Percentiles rank a stretch among this genome's conserved stretches.
Conservation (phyloP, 2,888 invertebrate species). For the Drosophila subquinaria region DNA sequence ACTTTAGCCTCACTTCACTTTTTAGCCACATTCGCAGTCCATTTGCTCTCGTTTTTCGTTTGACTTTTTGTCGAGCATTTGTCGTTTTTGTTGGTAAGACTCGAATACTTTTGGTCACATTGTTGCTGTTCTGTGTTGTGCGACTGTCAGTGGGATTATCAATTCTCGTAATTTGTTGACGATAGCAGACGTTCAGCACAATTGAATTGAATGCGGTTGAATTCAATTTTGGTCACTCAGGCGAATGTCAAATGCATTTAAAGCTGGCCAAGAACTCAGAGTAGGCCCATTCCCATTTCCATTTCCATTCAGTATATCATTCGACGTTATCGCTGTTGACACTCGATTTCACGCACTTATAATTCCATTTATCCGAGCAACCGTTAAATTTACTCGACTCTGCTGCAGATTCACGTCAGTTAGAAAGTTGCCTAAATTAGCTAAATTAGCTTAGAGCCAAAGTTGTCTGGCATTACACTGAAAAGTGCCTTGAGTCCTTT, state of each 20-base stretch:
- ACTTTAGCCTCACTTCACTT: slow-evolving; percentile 25
- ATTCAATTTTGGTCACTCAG: slow-evolving; percentile 51
- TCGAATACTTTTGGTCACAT: slow-evolving; percentile 24
- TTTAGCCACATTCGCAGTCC: slow-evolving; percentile 15
- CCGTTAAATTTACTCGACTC: slow-evolving; percentile 36
- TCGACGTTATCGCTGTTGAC: slow-evolving; percentile 52
- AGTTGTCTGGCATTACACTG: slow-evolving; percentile 19
- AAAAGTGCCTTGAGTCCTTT: slow-evolving; percentile 3
- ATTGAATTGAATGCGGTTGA: slow-evolving; percentile 60
- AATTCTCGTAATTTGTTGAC: slow-evolving; percentile 59
- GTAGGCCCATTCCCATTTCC: background rate
- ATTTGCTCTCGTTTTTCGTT: slow-evolving; percentile 3
- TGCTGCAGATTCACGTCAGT: slow-evolving; percentile 23
- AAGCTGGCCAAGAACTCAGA: background rate
- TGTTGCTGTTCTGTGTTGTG: slow-evolving; percentile 27
- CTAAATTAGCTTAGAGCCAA: slow-evolving; percentile 51
- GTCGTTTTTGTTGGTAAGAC: slow-evolving; percentile 23
- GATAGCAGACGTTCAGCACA: slow-evolving; percentile 54
- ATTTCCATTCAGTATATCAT: slow-evolving; percentile 2
- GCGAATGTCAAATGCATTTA: slow-evolving; percentile 38
- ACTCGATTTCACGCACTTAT: slow-evolving; percentile 58
- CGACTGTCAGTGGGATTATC: slow-evolving; percentile 42
- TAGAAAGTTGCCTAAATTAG: slow-evolving; percentile 49
- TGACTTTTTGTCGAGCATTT: slow-evolving; percentile 14
- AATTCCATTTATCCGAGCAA: slow-evolving; percentile 48